phyloP scores from a whole-genome alignment of 2,888 invertebrate genomes.

The Chrysodeixis includens region DNA sequence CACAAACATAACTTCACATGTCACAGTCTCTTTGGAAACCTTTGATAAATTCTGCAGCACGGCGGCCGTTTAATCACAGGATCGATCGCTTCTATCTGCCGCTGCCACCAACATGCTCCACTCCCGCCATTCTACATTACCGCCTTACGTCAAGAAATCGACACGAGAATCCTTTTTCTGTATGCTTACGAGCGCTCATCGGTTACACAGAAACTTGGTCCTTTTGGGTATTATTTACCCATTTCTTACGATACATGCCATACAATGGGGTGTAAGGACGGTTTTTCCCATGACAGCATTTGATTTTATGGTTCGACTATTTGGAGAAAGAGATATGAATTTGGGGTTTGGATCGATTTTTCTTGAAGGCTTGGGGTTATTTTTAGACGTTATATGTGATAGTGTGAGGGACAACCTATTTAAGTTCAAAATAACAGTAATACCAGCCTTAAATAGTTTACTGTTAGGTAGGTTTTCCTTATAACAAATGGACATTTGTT shows the following conservation, averaged over 20 bases:
- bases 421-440: no score
- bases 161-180: conserved; percentile 36
- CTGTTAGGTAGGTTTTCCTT: no score
- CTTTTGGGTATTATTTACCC: conserved; percentile 40
- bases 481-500: no score
- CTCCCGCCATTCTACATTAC: not conserved
- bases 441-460: no score
- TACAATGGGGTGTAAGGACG: conserved; percentile 14
- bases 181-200: conserved; percentile 32
- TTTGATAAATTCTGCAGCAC: conserved; percentile 1
- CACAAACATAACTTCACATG: not conserved
- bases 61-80: not conserved
- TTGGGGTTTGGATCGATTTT: not conserved
- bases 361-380: not conserved
- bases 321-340: conserved; percentile 21
- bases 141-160: conserved; percentile 31
- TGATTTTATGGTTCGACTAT: conserved; percentile 26
- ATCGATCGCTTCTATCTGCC: conserved; percentile 3
- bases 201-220: conserved; percentile 22
- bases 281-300: conserved; percentile 21
- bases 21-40: not conserved
- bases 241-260: conserved; percentile 46
- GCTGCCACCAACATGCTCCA: conserved; percentile 8
- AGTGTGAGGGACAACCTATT: not conserved
- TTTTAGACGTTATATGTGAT: not conserved